These are phyloP conservation scores for Elaphurus davidianus DNA, from an alignment of 2,113 vertebrate species.

Conservation along the genomic window DNA sequence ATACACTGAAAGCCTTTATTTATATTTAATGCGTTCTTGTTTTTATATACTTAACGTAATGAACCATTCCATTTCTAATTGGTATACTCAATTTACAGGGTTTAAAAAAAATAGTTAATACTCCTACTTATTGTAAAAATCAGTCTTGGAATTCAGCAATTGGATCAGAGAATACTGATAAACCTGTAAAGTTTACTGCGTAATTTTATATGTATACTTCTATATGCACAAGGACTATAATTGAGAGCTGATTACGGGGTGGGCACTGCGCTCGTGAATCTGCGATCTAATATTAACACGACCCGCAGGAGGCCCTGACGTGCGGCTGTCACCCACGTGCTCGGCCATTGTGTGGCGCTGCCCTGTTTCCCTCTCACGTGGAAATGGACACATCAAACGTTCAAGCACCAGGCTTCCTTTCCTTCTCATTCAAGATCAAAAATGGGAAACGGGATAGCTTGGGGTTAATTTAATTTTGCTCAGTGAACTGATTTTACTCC, in stretches of 20 bases:
- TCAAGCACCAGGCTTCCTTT: not conserved
- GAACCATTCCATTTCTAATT: not conserved
- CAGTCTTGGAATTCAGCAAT: not conserved
- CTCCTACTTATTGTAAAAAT: not conserved
- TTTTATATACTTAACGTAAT: not conserved
- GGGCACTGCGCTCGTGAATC: not conserved
- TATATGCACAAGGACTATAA: not conserved
- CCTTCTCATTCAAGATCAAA: not conserved
- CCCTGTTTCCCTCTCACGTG: not conserved
- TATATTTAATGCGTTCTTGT: not conserved
- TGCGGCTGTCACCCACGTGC: not conserved
- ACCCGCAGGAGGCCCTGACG: not conserved
- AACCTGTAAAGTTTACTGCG: not conserved
- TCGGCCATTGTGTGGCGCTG: rapidly evolving
- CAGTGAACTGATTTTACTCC: not conserved
- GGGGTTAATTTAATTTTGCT: not conserved
- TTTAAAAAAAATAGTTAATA: not conserved
- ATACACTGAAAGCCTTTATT: not conserved
- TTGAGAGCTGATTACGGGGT: not conserved
- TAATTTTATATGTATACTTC: not conserved
- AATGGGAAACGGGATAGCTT: not conserved
- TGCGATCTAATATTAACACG: not conserved
- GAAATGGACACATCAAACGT: rapidly evolving
- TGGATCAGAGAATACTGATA: not conserved
- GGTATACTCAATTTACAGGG: not conserved